These are phyloP conservation scores for Platichthys flesus DNA, from an alignment of 2,113 vertebrate genomes.

Conservation along the genomic window DNA sequence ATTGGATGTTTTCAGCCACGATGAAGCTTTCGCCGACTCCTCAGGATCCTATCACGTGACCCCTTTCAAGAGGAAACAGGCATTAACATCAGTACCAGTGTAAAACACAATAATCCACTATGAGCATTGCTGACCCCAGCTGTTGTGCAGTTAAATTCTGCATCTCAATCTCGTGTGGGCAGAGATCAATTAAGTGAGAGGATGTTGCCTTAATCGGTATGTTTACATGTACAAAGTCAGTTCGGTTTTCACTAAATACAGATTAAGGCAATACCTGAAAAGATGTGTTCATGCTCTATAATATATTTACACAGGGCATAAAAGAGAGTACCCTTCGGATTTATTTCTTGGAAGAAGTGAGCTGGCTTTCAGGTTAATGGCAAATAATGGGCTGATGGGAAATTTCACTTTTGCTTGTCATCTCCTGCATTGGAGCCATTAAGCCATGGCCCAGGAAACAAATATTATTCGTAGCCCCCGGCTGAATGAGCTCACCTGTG, in stretches of 20 bases:
- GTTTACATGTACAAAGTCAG: not conserved
- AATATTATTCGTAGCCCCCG: not conserved
- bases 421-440: not conserved
- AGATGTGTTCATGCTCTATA: not conserved
- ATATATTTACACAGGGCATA: not conserved
- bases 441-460: not conserved
- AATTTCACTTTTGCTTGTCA: not conserved
- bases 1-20: too few relatives aligned
- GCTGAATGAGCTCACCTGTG: constrained; percentile 8
- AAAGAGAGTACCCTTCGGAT: not conserved
- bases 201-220: too few relatives aligned
- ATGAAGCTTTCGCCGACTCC: not conserved
- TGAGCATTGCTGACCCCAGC: too few relatives aligned
- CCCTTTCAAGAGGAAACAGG: not conserved
- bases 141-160: too few relatives aligned
- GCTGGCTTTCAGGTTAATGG: not conserved
- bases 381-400: not conserved
- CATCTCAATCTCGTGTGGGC: too few relatives aligned
- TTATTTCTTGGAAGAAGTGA: not conserved
- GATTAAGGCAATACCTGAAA: not conserved
- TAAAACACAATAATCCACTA: too few relatives aligned
- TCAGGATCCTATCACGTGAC: not conserved
- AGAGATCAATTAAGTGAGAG: too few relatives aligned
- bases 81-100: too few relatives aligned
- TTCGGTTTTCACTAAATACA: not conserved